These are phyloP conservation scores for Nematolebias whitei DNA, from an alignment of 2,113 vertebrate species.

Conservation along the genomic window DNA sequence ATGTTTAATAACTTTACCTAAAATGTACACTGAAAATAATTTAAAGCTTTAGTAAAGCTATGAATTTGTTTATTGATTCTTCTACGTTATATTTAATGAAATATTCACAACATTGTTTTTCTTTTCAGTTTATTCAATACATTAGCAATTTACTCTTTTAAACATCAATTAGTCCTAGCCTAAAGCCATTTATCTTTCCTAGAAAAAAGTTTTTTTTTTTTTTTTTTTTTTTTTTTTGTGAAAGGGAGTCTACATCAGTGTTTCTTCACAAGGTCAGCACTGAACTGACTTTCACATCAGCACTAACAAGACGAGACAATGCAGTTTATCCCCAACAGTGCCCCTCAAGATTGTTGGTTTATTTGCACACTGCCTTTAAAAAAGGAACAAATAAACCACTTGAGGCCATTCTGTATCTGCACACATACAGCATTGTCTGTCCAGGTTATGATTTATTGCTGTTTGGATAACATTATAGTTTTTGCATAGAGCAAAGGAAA, in stretches of 20 bases:
- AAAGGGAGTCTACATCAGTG: background rate
- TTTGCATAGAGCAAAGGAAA: slow-evolving; percentile 17
- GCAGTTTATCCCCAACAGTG: background rate
- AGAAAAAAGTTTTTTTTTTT: no score
- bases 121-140: no score
- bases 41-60: no score
- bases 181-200: background rate
- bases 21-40: no score
- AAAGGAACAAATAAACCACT: slow-evolving; percentile 1
- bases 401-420: slow-evolving; percentile 6
- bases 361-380: background rate
- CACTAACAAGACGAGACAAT: background rate
- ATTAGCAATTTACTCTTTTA: no score
- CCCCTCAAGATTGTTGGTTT: background rate
- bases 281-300: background rate
- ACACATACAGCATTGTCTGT: slow-evolving; percentile 9
- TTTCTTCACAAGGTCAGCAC: background rate
- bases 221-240: background rate
- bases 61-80: no score
- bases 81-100: no score
- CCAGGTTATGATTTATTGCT: slow-evolving; percentile 14
- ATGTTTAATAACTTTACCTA: no score
- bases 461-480: slow-evolving; percentile 7
- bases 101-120: no score
- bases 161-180: background rate